Evolutionary conservation across 2,888 invertebrate species (phyloP), one percentile per base, ranked within the genome.

Genomic region (Nemurella pictetii): DNA sequence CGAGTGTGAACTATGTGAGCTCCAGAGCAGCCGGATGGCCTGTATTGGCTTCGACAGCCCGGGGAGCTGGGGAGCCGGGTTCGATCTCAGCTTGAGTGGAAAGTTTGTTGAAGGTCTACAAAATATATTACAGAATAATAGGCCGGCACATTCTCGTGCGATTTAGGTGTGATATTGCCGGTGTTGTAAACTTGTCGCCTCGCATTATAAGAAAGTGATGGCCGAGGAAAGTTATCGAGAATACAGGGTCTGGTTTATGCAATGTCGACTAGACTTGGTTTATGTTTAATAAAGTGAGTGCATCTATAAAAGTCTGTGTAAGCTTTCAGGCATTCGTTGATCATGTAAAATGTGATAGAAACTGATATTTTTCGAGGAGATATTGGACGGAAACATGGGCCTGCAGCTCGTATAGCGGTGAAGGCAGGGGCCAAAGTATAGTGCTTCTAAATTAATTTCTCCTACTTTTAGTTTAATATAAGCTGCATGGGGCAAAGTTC

Each of bases 21-120:
- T 3, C 26, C 75, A 3, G 26, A 3, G 75, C 75, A 9, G 9
- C 75, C 3, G 28, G 25, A 4, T 75, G 75, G 75, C 2, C 28
- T 36, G 78, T 28, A 85, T 83, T 85, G 83, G 83, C 32, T 80
- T 85, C 83, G 85, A 85, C 85, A 85, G 85, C 83, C 83, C 30
- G 20, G 85, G 85, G 83, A 28, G 30, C 80, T 73, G 30, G 85
- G 85, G 85, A 85, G 78, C 27, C 35, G 55, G 83, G 82, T 82
- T 82, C 82, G 82, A 82, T 82, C 82, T 82, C 55, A 55, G 72
- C n/a, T 3, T 82, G 82, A 82, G 82, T 82, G 82, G 82, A 82
- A 82, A 82, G 82, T 82, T 82, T n/a, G 5, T 55, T 4, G 27
- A 81, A 81, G 30, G 80, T 80, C 80, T 30, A 80, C 80, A 80